Evolutionary conservation across 2,113 vertebrate species (phyloP).

Genomic region (Megalops atlanticus): DNA sequence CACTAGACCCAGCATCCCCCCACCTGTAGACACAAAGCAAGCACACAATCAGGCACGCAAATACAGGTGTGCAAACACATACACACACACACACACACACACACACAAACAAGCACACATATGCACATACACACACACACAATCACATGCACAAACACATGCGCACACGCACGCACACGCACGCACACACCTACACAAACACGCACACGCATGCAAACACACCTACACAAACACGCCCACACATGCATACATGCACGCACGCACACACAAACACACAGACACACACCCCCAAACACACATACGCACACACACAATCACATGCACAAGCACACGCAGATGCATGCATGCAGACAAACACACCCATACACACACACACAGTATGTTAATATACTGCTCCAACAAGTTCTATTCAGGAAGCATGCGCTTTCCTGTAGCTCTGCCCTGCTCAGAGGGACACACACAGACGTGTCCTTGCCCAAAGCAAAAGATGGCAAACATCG

Average conservation of each 20-base stretch:
- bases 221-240: neutral
- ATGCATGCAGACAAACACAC: too few relatives aligned
- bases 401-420: too few relatives aligned
- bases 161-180: neutral
- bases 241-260: too few relatives aligned
- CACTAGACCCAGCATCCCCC: slow-evolving; percentile 79
- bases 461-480: neutral
- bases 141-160: too few relatives aligned
- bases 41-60: neutral
- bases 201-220: neutral
- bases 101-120: neutral
- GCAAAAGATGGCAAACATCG: neutral
- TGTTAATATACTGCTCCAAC: neutral
- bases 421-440: too few relatives aligned
- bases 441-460: neutral
- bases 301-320: slow-evolving; percentile 11
- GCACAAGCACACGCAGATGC: too few relatives aligned
- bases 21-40: slow-evolving; percentile 63
- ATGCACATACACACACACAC: neutral
- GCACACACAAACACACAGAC: too few relatives aligned
- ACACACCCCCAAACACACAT: too few relatives aligned
- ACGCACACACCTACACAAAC: neutral
- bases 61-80: neutral
- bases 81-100: neutral
- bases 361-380: neutral